These are phyloP conservation scores for Platerodrilus igneus DNA, from an alignment of 2,888 invertebrate species.

Conservation along the genomic window DNA sequence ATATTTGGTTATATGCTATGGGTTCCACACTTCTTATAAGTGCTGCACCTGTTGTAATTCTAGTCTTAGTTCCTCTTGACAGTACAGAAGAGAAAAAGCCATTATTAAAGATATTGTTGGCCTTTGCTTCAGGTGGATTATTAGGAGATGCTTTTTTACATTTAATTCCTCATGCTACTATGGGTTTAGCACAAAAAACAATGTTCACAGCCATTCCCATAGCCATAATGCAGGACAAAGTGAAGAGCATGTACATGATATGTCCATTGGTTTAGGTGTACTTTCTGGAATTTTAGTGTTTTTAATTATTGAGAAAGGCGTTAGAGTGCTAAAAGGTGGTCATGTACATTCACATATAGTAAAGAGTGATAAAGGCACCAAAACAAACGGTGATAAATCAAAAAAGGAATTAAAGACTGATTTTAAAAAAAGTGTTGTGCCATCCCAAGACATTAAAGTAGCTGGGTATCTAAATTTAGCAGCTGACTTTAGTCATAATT, in stretches of 20 bases:
- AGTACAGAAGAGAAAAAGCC: constrained; percentile 79
- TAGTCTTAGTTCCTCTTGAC: constrained; percentile 90
- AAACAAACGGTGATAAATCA: too few relatives aligned
- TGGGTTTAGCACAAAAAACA: constrained; percentile 51
- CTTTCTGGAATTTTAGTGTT: constrained; percentile 90
- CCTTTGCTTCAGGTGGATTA: constrained; percentile 92
- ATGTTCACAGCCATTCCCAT: constrained; percentile 51
- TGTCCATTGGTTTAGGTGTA: constrained; percentile 92
- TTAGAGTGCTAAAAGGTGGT: constrained; percentile 80
- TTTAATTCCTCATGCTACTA: constrained; percentile 92
- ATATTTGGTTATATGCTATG: constrained; percentile 75
- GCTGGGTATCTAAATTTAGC: constrained; percentile 94
- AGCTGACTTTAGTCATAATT: constrained; percentile 98
- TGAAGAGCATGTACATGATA: constrained; percentile 66
- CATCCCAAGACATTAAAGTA: constrained; percentile 64
- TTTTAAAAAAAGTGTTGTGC: constrained; percentile 44
- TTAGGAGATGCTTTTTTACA: constrained; percentile 98
- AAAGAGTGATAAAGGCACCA: too few relatives aligned
- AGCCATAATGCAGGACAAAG: constrained; percentile 51
- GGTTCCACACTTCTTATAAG: constrained; percentile 91
- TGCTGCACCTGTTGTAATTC: constrained; percentile 87
- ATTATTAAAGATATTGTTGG: constrained; percentile 81
- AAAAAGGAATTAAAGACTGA: constrained; percentile 42
- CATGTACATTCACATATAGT: constrained; percentile 76
- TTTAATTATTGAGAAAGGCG: constrained; percentile 87